phyloP scores from a whole-genome alignment of 2,797 vertebrate genomes.

The Bucorvus abyssinicus region DNA sequence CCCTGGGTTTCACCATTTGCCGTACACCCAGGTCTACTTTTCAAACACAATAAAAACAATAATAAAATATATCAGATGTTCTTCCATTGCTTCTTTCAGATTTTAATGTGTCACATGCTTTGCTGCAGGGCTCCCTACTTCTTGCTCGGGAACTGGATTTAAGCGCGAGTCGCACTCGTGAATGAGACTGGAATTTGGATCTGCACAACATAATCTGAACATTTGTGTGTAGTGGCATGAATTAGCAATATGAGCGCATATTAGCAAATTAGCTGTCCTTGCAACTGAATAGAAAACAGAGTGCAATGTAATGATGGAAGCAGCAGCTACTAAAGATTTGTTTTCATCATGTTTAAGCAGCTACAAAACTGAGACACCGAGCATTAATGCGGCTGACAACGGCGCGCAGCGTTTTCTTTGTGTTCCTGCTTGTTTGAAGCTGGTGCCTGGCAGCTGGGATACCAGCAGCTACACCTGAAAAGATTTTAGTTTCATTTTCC shows the following conservation, averaged over 20 bases:
- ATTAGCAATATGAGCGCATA: slow-evolving; percentile 52
- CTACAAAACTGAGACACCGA: slow-evolving; percentile 36
- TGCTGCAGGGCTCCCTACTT: slow-evolving; percentile 14
- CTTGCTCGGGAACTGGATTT: neutral
- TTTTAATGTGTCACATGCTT: slow-evolving; percentile 3
- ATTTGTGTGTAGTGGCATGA: slow-evolving; percentile 38
- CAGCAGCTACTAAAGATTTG: slow-evolving; percentile 53
- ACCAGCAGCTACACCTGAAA: slow-evolving; percentile 6
- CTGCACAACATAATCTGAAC: slow-evolving; percentile 48
- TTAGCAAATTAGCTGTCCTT: slow-evolving; percentile 54
- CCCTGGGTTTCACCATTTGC: neutral
- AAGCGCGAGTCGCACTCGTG: neutral
- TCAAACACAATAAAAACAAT: neutral
- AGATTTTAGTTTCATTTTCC: neutral
- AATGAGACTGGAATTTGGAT: slow-evolving; percentile 54
- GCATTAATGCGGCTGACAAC: neutral
- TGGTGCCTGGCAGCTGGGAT: neutral
- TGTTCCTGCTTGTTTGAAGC: neutral
- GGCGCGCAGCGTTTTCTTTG: neutral
- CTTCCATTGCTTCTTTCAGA: neutral
- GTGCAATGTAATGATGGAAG: slow-evolving; percentile 43
- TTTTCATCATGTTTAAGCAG: slow-evolving; percentile 36
- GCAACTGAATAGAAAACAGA: slow-evolving; percentile 54
- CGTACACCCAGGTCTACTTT: neutral
- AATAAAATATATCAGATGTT: neutral